Evolutionary conservation across 2,888 invertebrate species (phyloP).

Genomic region (Diarsia rubi): DNA sequence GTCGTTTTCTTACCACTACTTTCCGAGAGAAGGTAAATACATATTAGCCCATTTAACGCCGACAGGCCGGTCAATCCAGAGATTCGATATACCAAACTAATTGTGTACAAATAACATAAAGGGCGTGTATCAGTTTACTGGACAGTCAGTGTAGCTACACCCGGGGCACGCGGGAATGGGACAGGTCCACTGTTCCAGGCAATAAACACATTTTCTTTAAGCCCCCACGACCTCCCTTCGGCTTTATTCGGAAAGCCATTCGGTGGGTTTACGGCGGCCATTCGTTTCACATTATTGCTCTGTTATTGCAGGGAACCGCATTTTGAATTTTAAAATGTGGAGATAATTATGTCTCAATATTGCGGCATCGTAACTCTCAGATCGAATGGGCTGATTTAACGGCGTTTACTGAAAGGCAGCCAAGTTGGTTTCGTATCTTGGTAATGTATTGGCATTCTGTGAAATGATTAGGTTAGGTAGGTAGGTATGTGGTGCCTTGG

Average conservation of each 20-base stretch:
- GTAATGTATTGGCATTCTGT: slow-evolving; percentile 19
- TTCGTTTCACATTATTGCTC: slow-evolving; percentile 83
- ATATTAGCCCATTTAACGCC: slow-evolving; percentile 14
- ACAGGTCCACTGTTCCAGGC: slow-evolving; percentile 67
- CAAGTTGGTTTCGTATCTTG: slow-evolving; percentile 15
- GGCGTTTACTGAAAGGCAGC: slow-evolving; percentile 25
- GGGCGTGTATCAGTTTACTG: slow-evolving; percentile 70
- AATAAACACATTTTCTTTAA: slow-evolving; percentile 82
- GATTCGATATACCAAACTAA: slow-evolving; percentile 58
- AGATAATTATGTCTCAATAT: slow-evolving; percentile 62
- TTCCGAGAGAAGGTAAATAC: background rate
- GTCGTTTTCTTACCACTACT: background rate
- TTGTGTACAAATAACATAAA: slow-evolving; percentile 70
- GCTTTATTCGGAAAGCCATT: slow-evolving; percentile 84
- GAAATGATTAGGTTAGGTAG: background rate
- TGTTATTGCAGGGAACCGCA: slow-evolving; percentile 78
- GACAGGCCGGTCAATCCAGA: slow-evolving; percentile 72
- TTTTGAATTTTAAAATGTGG: slow-evolving; percentile 75
- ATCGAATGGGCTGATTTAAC: slow-evolving; percentile 49
- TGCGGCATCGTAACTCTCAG: slow-evolving; percentile 39
- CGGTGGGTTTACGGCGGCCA: slow-evolving; percentile 80
- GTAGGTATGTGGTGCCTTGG: background rate
- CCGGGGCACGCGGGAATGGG: slow-evolving; percentile 25
- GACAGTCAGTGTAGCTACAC: slow-evolving; percentile 65
- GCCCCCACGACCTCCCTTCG: slow-evolving; percentile 75